phyloP scores from a whole-genome alignment of 2,797 vertebrate species.

The Thripadectes ignobilis region DNA sequence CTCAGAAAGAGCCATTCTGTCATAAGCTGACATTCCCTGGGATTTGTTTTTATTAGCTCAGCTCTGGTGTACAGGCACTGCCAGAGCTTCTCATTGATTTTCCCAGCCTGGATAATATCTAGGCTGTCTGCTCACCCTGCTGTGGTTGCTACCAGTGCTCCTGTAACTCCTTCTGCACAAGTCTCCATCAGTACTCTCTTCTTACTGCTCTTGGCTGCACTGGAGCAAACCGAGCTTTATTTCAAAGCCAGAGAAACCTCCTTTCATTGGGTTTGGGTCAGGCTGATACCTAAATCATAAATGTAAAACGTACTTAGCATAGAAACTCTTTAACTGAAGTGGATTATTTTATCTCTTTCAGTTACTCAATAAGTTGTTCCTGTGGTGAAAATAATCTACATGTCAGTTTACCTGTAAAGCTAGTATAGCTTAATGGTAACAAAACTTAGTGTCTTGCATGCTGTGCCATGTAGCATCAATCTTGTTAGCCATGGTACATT shows the following conservation, averaged over 20 bases:
- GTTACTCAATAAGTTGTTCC: neutral
- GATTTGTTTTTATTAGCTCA: conserved; percentile 66
- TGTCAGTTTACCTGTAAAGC: neutral
- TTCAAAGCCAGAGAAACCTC: neutral
- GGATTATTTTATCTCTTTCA: neutral
- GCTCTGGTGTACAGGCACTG: neutral
- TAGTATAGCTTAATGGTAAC: neutral
- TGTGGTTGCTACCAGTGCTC: neutral
- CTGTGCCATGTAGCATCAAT: neutral
- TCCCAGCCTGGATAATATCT: neutral
- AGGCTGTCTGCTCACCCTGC: neutral
- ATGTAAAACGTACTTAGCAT: neutral
- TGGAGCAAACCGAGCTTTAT: neutral
- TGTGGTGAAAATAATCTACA: neutral
- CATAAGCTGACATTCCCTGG: conserved; percentile 47
- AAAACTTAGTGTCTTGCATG: neutral
- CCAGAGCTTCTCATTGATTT: conserved; percentile 40
- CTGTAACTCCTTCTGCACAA: neutral
- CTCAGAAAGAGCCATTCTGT: conserved; percentile 37
- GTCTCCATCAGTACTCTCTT: neutral
- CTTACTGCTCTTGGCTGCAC: neutral
- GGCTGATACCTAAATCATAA: neutral
- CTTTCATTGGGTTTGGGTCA: neutral
- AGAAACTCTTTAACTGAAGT: neutral
- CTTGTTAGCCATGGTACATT: neutral